Base-by-base conservation (phyloP, 2,113 vertebrate species). In the Rostratula benghalensis region DNA sequence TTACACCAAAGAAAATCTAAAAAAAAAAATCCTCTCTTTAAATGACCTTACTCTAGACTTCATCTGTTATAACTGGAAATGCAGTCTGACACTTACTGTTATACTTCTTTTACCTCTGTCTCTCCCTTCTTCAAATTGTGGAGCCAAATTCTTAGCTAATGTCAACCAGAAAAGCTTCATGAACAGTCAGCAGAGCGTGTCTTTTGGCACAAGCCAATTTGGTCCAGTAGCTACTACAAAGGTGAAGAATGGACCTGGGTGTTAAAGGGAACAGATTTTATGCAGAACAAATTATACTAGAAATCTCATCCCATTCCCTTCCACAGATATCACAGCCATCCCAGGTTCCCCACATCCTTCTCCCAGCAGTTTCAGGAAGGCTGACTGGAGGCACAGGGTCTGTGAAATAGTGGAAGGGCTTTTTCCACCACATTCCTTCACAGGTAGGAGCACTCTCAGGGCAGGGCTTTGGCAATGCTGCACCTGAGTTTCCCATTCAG, bases 391-490 rank as follows among this genome's bases (percentile, higher is more conserved):
- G 27, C 2, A 1, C 6, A 45, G 2, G 16, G 10, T 56, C 50
- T 80, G 28, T 13, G 5, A 27, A 18, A 77, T 45, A 68, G 23
- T 4, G 31, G 46, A 54, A 71, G 16, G 23, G 11, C 7, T 90
- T 65, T 68, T 88, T 54, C 48, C 27, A 8, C 25, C 16, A 8
- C 16, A 6, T 57, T 83, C n/a, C 35, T 39, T 31, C 24, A 7
- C 13, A 51, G 11, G 14, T 5, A 1, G 45, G 13, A 83, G 30
- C 3, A 0, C 3, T 61, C 5, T 46, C 1, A 0, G 14, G 24
- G 37, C 21, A 77, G 45, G 13, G 35, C 64, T 83, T 76, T 73
- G 76, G 39, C 2, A 1, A 41, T 56, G 51, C 31, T 78, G 41
- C 51, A 46, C n/a, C 31, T 20, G 54, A 77, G 30, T 81, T 81